These are phyloP conservation scores for Scotopteryx bipunctaria DNA, from an alignment of 2,888 invertebrate genomes.

Conservation along the genomic window DNA sequence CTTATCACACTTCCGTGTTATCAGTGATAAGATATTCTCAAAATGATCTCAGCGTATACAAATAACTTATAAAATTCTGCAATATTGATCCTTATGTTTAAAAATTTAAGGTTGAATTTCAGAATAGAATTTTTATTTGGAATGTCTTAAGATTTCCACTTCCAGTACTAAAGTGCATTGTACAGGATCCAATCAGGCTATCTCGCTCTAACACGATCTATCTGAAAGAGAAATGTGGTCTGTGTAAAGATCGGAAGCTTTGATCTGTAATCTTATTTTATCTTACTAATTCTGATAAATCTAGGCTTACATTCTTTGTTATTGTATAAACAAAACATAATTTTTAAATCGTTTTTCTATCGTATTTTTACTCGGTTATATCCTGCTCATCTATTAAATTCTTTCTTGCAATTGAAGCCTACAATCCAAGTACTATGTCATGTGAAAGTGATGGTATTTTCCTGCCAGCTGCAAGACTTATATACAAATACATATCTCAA, in stretches of 20 bases:
- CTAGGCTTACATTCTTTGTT: too few species aligned
- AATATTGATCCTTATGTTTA: slow-evolving; percentile 6
- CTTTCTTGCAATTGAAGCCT: not conserved
- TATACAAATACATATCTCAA: slow-evolving; percentile 56
- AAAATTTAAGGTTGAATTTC: not conserved
- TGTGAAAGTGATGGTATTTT: slow-evolving; percentile 63
- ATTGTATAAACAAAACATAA: too few species aligned
- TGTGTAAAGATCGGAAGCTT: not conserved
- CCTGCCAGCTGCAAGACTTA: slow-evolving; percentile 52
- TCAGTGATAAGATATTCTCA: slow-evolving; percentile 41
- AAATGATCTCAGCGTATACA: slow-evolving; percentile 31
- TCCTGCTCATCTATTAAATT: too few species aligned
- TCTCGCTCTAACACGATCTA: slow-evolving; percentile 1
- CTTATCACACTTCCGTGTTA: slow-evolving; percentile 24
- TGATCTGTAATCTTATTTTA: too few species aligned
- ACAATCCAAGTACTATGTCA: slow-evolving; percentile 48
- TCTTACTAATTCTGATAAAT: too few species aligned
- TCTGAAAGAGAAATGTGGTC: slow-evolving; percentile 14
- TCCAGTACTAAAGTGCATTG: not conserved
- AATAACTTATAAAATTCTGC: not conserved
- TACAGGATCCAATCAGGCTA: not conserved
- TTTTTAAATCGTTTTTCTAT: too few species aligned
- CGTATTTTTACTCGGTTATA: too few species aligned
- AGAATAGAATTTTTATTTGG: not conserved
- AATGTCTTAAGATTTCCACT: not conserved